Evolutionary conservation across 2,113 vertebrate genomes (phyloP).

Genomic region (Glaucomys volans): DNA sequence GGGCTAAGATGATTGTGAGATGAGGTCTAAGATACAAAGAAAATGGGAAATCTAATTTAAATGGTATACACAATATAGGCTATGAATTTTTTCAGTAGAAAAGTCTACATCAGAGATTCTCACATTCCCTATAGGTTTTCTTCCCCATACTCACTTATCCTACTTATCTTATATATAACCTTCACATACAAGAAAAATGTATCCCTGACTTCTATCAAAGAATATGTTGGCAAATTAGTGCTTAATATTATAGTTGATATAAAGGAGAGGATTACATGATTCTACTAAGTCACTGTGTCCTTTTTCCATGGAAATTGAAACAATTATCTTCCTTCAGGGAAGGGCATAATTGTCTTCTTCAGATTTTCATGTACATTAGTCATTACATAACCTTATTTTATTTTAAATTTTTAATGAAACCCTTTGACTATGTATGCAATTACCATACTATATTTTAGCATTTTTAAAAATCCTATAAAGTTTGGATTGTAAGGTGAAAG

Average conservation of each 20-base stretch:
- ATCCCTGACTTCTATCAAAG: background rate
- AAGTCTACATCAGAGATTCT: background rate
- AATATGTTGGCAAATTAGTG: background rate
- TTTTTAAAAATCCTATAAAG: background rate
- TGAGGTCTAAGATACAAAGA: background rate
- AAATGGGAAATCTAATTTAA: constrained; percentile 24
- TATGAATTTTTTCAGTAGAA: background rate
- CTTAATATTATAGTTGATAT: background rate
- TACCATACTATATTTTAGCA: background rate
- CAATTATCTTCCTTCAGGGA: background rate
- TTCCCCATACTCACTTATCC: background rate
- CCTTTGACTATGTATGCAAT: background rate
- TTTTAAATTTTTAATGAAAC: background rate
- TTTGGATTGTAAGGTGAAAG: background rate
- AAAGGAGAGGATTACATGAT: background rate
- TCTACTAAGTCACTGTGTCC: background rate
- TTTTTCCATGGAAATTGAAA: background rate
- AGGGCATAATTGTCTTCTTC: background rate
- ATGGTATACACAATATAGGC: background rate
- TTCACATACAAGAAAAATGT: background rate
- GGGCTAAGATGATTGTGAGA: background rate
- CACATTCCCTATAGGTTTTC: background rate
- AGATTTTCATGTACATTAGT: background rate
- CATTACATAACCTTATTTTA: background rate
- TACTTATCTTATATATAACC: background rate